Evolutionary conservation across 2,888 invertebrate species (phyloP), one percentile per base, ranked within the genome.

Genomic region (Bugula neritina): DNA sequence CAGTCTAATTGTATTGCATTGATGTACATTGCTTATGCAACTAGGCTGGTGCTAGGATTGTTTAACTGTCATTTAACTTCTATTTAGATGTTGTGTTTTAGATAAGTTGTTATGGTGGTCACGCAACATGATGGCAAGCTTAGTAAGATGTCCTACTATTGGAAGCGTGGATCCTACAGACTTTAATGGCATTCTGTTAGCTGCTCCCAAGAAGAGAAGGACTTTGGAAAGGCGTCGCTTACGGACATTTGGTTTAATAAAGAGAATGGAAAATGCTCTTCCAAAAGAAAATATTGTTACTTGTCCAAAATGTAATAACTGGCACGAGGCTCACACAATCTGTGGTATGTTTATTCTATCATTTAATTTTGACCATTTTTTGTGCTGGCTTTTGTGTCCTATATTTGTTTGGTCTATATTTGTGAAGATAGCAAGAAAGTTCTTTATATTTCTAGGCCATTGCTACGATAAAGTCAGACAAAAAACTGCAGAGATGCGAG

Each of bases 301-400:
- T 0, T 96, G 96, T 80, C 86, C 89, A 74, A 88, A 88, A 69
- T 96, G 96, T 85, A 96, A 96, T 0, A 89, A 92, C 82, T 88
- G 91, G 84, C 89, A 93, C 83, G 91, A 93, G 85, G 86, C 88
- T 72, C 89, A 90, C 69, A 87, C 89, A 69, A 86, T 96, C 69
- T 96, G 96, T 84, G 90, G 94, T 93, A 76, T 77, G 78, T 76
- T 35, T 27, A 3, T 35, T 27, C 5, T 23, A 13, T 27, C 23
- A 25, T 58, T 5, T 13, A 58, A 58, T 58, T 10, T 5, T 58
- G 5, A 13, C 58, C 58, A n/a, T n/a, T n/a, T n/a, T n/a, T n/a
- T n/a, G n/a, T n/a, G n/a, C n/a, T n/a, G n/a, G n/a, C n/a, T n/a
- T n/a, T n/a, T n/a, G n/a, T n/a, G n/a, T n/a, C n/a, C n/a, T n/a